These are phyloP conservation scores for Prietella phreatophila DNA, from an alignment of 2,113 vertebrate genomes.

Conservation along the genomic window DNA sequence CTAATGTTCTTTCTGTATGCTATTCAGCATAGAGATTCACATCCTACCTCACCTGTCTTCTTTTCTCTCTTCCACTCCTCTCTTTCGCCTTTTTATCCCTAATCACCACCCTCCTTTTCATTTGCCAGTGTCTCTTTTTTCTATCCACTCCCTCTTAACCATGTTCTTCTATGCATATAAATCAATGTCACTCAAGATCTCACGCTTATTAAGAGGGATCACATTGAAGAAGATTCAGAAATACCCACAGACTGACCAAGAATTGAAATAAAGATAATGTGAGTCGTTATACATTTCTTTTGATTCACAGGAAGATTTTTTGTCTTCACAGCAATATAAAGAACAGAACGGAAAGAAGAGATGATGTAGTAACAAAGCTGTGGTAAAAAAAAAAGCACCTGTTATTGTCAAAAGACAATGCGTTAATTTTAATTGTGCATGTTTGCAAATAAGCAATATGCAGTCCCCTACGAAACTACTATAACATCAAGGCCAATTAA, in stretches of 20 bases:
- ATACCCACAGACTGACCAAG: neutral
- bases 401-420: neutral
- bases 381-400: neutral
- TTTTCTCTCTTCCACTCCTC: slow-evolving; percentile 15
- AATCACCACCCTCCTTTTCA: slow-evolving; percentile 35
- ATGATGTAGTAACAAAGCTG: neutral
- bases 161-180: slow-evolving; percentile 22
- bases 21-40: slow-evolving; percentile 15
- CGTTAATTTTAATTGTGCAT: neutral
- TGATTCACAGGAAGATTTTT: neutral
- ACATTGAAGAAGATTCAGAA: slow-evolving; percentile 17
- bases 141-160: neutral
- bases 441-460: neutral
- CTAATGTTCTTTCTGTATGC: slow-evolving; percentile 16
- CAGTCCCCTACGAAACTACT: too few species aligned
- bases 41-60: slow-evolving; percentile 32
- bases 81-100: slow-evolving; percentile 31
- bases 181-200: slow-evolving; percentile 30
- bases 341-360: neutral
- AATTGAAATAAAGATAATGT: slow-evolving; percentile 35
- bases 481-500: too few species aligned
- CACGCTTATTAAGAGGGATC: slow-evolving; percentile 7
- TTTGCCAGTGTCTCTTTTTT: slow-evolving; percentile 37
- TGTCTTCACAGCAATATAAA: neutral
- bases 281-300: neutral